Evolutionary conservation across 2,888 invertebrate species (phyloP).

Genomic region (Gastrophysa polygoni): DNA sequence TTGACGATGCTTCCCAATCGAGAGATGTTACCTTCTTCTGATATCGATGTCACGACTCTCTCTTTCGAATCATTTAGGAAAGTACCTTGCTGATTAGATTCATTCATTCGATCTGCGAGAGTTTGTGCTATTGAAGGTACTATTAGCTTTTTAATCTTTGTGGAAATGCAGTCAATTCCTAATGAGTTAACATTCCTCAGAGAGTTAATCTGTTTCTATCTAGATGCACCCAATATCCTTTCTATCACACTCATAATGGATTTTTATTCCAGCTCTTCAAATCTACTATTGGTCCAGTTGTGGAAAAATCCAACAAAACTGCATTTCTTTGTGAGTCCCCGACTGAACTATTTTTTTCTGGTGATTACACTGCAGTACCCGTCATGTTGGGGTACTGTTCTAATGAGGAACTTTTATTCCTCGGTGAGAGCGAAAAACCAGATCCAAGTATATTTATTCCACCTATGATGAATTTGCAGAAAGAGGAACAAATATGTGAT

Average conservation of each 20-base stretch:
- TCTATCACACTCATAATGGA: no score
- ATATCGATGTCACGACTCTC: neutral
- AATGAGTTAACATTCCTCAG: neutral
- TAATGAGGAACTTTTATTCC: conserved; percentile 14
- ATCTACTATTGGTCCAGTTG: neutral
- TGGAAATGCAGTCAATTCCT: conserved; percentile 4
- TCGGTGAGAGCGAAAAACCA: no score
- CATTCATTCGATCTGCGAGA: neutral
- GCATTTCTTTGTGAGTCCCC: conserved; percentile 11
- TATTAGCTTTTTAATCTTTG: neutral
- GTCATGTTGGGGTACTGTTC: conserved; percentile 26
- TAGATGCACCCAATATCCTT: no score
- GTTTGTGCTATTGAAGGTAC: neutral
- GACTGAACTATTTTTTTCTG: conserved; percentile 8
- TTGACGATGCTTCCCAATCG: neutral
- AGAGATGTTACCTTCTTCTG: neutral
- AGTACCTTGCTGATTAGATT: neutral
- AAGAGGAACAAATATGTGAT: no score
- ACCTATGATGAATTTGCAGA: no score
- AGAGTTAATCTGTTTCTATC: no score
- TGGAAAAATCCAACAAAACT: conserved; percentile 21
- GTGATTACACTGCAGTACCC: conserved; percentile 49
- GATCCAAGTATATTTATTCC: no score
- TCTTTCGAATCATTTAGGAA: neutral
- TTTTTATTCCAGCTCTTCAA: no score